Conservation (phyloP, 2,113 vertebrate genomes). For the Corythaixoides concolor region DNA sequence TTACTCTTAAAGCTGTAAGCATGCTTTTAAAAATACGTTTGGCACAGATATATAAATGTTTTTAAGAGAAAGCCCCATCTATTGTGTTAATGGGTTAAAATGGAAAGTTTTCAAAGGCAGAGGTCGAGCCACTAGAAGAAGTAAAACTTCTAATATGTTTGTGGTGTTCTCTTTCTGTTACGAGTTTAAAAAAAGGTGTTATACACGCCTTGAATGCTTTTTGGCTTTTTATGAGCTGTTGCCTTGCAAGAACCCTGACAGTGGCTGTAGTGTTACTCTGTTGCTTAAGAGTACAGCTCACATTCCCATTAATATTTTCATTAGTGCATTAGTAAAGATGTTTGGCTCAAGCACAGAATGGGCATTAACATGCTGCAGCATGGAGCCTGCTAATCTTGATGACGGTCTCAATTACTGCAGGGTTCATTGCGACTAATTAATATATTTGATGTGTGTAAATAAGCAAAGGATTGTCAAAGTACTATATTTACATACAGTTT, state of each 20-base stretch:
- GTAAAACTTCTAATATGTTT: neutral
- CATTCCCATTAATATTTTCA: neutral
- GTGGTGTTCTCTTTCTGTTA: neutral
- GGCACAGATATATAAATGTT: neutral
- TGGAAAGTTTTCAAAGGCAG: neutral
- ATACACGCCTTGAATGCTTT: neutral
- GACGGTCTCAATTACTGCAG: neutral
- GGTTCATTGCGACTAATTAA: neutral
- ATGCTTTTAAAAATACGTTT: neutral
- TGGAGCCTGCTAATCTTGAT: neutral
- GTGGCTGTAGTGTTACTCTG: neutral
- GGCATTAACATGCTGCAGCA: neutral
- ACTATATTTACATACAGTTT: neutral
- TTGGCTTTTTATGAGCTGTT: neutral
- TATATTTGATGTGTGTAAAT: neutral
- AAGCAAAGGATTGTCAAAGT: neutral
- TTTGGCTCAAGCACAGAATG: neutral
- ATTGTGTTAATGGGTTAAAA: neutral
- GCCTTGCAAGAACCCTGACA: neutral
- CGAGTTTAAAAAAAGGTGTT: neutral
- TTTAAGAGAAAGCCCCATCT: neutral
- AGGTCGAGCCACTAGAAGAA: neutral
- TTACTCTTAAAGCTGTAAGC: slow-evolving; percentile 95
- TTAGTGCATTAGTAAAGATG: neutral
- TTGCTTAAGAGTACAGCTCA: neutral